These are phyloP conservation scores for Tenthredo notha DNA, from an alignment of 2,888 invertebrate genomes.

Conservation along the genomic window DNA sequence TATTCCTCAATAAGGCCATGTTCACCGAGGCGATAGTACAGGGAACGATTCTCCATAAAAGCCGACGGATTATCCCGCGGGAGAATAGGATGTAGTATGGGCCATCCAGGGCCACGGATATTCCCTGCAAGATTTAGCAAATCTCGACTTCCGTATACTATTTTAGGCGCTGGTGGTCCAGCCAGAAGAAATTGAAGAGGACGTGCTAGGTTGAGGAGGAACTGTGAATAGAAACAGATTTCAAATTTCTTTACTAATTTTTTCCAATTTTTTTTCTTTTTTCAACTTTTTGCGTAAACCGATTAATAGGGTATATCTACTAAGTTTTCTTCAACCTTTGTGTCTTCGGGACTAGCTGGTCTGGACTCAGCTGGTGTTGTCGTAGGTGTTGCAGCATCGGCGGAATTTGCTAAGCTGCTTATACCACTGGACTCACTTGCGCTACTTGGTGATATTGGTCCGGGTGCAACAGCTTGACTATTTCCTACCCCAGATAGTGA, in stretches of 20 bases:
- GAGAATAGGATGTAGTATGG: constrained; percentile 80
- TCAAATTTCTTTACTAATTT: background rate
- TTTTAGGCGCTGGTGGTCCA: constrained; percentile 67
- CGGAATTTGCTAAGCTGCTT: constrained; percentile 81
- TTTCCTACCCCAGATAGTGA: constrained; percentile 63
- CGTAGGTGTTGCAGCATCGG: constrained; percentile 79
- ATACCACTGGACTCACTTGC: constrained; percentile 84
- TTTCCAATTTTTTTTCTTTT: background rate
- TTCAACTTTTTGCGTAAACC: background rate
- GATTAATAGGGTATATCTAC: background rate
- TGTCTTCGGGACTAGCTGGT: constrained; percentile 41
- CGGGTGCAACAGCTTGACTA: constrained; percentile 76
- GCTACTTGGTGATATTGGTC: constrained; percentile 79
- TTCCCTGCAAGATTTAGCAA: constrained; percentile 82
- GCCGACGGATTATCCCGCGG: constrained; percentile 81
- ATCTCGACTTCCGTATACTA: constrained; percentile 81
- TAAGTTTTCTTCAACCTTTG: background rate
- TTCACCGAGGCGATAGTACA: constrained; percentile 82
- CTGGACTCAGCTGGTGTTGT: constrained; percentile 65
- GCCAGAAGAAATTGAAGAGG: constrained; percentile 27
- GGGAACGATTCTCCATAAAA: constrained; percentile 83
- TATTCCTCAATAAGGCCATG: constrained; percentile 82
- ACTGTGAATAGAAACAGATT: background rate
- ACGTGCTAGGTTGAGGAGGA: background rate
- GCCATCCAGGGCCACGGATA: constrained; percentile 81